Evolutionary conservation across 2,888 invertebrate species (phyloP), one percentile per base, ranked within the genome.

Genomic region (Iphiclides podalirius): DNA sequence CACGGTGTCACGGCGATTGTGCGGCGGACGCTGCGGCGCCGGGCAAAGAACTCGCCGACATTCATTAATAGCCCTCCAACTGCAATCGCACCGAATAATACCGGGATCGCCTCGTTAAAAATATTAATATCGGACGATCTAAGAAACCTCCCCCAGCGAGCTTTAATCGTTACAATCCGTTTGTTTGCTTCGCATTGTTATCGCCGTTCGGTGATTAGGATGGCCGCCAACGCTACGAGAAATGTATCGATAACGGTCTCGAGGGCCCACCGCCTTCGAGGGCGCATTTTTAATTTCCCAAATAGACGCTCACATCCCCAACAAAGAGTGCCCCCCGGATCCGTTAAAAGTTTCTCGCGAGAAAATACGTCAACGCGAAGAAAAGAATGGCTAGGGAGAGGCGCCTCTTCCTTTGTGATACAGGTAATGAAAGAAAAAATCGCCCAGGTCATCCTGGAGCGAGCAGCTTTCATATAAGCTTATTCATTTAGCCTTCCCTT

Each of bases 31-130:
- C n/a, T n/a, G n/a, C n/a, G n/a, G 72, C 72, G 70, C 71, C 69
- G 79, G 76, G 84, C 84, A 85, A 87, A 87, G 76, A 75, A 71
- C 65, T n/a, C 67, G 75, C n/a, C 74, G 83, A 86, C 87, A 82
- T 85, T 86, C 85, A 88, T 87, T 88, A 88, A 87, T 87, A 87
- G 84, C 86, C 83, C 80, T 83, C 83, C 79, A 83, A 84, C 84
- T 87, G 86, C 86, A 85, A 83, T 84, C 79, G 80, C 67, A 72
- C 75, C 84, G 84, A 85, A 86, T 84, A 82, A 82, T 84, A 85
- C 76, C 76, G 62, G n/a, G n/a, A n/a, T n/a, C n/a, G 68, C 67
- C 72, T 69, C 73, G 67, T 67, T 68, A 73, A 80, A 79, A 83
- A 81, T 83, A 87, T 85, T 87, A 86, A 87, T 87, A 86, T 81